Evolutionary conservation across 2,797 vertebrate species (phyloP), one percentile per base, ranked within the genome.

Genomic region (Choloepus didactylus): DNA sequence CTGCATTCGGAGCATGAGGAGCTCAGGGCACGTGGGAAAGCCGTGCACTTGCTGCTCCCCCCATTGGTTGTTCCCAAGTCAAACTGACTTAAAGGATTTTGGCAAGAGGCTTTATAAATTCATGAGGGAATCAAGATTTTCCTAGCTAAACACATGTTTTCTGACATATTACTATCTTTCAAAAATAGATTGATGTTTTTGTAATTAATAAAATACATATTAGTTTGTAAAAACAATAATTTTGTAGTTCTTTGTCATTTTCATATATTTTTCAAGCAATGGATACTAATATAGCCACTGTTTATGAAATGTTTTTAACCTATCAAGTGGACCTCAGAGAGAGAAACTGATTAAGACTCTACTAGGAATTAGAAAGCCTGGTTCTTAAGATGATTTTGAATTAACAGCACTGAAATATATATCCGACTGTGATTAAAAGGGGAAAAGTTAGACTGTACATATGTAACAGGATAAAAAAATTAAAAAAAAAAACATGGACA

Each of bases 1-100:
- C 10, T 29, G 12, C 19, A 5, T 6, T n/a, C 5, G 0, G 4
- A 29, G 11, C 1, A 0, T 6, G 16, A 14, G 44, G n/a, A n/a
- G 60, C 41, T 62, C n/a, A 49, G 31, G 15, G 38, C 0, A n/a
- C 29, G 23, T 2, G 6, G 44, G 7, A 83, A 12, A 7, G 2
- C 2, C 4, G 62, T 25, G 6, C 29, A 83, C n/a, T 16, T 9
- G 1, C 2, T 23, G 21, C 16, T 27, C 44, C 11, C n/a, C 62
- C 35, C 23, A 66, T 10, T 15, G 7, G 62, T 35, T 2, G 11
- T 25, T 35, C 11, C 5, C 46, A 54, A 54, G 1, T 7, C 18
- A 9, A 54, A 11, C 35, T 16, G 8, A 1, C 44, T 35, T 27
- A 25, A 19, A 38, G 23, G 29, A 54, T 54, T 35, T 27, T 54